Evolutionary conservation across 2,888 invertebrate genomes (phyloP).

Genomic region (Chaetoderma sp.): DNA sequence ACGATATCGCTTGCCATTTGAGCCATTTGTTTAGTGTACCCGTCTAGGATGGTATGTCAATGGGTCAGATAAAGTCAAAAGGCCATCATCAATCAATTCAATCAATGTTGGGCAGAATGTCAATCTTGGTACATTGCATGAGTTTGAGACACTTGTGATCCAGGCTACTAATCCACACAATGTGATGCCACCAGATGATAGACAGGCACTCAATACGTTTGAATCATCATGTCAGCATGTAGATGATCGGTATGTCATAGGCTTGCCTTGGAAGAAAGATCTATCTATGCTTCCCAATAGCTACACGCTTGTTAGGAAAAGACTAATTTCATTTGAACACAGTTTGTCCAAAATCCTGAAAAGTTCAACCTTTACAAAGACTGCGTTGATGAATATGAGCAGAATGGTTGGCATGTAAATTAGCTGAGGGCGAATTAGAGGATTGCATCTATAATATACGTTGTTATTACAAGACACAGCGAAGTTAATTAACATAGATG

Average conservation of each 20-base stretch:
- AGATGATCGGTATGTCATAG: neutral
- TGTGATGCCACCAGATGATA: neutral
- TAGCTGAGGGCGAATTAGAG: neutral
- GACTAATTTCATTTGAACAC: neutral
- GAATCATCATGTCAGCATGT: neutral
- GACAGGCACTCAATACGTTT: neutral
- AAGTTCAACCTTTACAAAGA: neutral
- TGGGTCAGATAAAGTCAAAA: no score
- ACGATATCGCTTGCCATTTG: no score
- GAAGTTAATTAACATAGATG: no score
- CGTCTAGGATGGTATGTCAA: no score
- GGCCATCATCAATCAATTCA: no score
- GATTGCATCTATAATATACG: no score
- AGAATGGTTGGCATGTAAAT: neutral
- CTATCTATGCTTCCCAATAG: neutral
- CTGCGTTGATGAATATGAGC: neutral
- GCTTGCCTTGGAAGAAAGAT: constrained; percentile 9
- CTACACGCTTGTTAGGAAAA: neutral
- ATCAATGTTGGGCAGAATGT: neutral
- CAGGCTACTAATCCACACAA: neutral
- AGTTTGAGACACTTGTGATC: neutral
- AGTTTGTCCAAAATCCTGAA: neutral
- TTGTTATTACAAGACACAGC: no score
- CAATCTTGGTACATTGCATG: neutral
- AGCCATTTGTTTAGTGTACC: no score